Percentiles rank a stretch among this genome's conserved stretches.
These are phyloP conservation scores for Bhutanitis thaidina DNA, from an alignment of 2,888 invertebrate genomes.

Conservation along the genomic window DNA sequence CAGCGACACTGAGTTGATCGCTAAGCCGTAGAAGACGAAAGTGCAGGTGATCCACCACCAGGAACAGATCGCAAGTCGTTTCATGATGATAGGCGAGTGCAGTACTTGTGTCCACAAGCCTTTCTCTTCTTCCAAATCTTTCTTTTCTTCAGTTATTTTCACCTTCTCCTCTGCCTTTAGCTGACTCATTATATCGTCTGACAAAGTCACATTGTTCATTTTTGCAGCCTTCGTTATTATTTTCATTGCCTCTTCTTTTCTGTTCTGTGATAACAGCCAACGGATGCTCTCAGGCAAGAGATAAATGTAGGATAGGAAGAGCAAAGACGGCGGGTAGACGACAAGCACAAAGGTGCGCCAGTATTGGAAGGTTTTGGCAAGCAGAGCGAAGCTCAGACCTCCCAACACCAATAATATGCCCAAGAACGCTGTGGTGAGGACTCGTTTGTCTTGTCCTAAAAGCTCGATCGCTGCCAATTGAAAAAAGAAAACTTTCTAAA, in stretches of 20 bases:
- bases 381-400: conserved; percentile 83
- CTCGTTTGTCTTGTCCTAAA: conserved; percentile 65
- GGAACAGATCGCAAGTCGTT: conserved; percentile 60
- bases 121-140: conserved; percentile 32
- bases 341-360: conserved; percentile 86
- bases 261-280: conserved; percentile 86
- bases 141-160: conserved; percentile 43
- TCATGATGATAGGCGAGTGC: conserved; percentile 63
- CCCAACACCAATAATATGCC: conserved; percentile 82
- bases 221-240: conserved; percentile 83
- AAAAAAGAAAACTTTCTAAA: conserved; percentile 5
- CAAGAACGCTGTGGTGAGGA: conserved; percentile 63
- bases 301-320: conserved; percentile 84
- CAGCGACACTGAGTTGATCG: conserved; percentile 86
- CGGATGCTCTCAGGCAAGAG: conserved; percentile 87
- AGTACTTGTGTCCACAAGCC: conserved; percentile 59
- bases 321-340: conserved; percentile 84
- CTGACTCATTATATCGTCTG: conserved; percentile 64
- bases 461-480: conserved; percentile 62
- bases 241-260: conserved; percentile 82
- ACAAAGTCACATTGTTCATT: conserved; percentile 77
- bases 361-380: conserved; percentile 84
- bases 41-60: conserved; percentile 89
- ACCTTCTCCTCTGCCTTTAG: conserved; percentile 52
- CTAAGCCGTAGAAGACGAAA: conserved; percentile 89